phyloP scores from a whole-genome alignment of 2,797 vertebrate genomes.

The Eospalax fontanierii region DNA sequence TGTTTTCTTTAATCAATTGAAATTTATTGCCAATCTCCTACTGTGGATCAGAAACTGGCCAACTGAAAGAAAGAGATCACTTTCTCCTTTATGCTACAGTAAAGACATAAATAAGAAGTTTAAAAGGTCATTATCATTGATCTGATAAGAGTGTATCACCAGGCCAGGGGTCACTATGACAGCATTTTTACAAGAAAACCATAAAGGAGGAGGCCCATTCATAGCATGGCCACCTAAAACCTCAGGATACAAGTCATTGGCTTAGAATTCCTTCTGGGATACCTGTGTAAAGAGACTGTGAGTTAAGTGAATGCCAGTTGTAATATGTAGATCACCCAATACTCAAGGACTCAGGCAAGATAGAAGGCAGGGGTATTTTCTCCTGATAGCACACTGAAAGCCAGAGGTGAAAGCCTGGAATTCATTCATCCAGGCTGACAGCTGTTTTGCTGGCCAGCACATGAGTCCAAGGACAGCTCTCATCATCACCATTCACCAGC shows the following conservation, averaged over 20 bases:
- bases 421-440: background rate
- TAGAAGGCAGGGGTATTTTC: background rate
- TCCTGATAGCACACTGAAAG: background rate
- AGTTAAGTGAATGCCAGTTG: background rate
- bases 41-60: background rate
- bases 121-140: background rate
- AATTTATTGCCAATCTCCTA: conserved; percentile 14
- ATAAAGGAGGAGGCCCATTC: background rate
- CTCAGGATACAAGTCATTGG: background rate
- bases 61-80: background rate
- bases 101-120: background rate
- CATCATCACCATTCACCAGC: background rate
- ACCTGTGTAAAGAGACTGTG: background rate
- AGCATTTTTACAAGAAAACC: background rate
- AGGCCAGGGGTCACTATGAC: accelerated
- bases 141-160: background rate
- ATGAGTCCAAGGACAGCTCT: background rate
- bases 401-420: background rate
- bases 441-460: background rate
- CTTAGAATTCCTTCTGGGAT: background rate
- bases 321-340: background rate
- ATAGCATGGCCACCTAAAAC: background rate
- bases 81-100: background rate
- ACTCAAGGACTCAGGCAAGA: background rate
- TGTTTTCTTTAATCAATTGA: background rate